Percentiles rank a stretch among this genome's conserved stretches.
phyloP scores from a whole-genome alignment of 2,888 invertebrate genomes.

The Thera britannica region DNA sequence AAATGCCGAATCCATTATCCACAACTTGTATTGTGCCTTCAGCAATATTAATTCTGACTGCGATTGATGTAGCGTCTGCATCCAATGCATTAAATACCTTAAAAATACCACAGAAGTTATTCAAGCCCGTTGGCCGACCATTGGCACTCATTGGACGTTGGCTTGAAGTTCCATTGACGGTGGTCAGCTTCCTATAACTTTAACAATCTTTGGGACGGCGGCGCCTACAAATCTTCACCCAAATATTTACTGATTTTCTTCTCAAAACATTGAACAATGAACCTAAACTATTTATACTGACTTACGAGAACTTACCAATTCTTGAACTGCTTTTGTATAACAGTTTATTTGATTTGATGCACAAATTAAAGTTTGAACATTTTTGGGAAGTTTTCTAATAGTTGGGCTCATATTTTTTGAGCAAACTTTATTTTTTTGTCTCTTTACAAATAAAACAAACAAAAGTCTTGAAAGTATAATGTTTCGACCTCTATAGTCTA shows the following conservation, averaged over 20 bases:
- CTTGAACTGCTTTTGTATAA: constrained; percentile 85
- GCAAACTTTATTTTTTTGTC: not conserved
- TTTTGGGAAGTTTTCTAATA: constrained; percentile 62
- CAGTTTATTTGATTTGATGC: constrained; percentile 84
- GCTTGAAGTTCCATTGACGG: no score
- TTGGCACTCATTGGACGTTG: no score
- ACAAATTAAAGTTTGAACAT: constrained; percentile 81
- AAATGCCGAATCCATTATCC: constrained; percentile 90
- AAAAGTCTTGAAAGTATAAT: constrained; percentile 12
- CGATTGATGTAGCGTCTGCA: constrained; percentile 88
- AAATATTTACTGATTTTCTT: no score
- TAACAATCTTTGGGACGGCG: no score
- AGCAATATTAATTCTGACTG: constrained; percentile 86
- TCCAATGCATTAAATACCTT: constrained; percentile 89
- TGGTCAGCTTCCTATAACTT: no score
- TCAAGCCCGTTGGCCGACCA: no score
- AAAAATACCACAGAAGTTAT: constrained; percentile 30
- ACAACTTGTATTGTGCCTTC: constrained; percentile 88
- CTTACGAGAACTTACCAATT: constrained; percentile 78
- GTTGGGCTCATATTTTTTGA: constrained; percentile 17
- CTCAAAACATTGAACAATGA: no score
- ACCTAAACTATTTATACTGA: no score
- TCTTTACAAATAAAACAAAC: constrained; percentile 1
- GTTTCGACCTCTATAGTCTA: not conserved
- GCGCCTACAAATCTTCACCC: no score